Conservation (phyloP, 1,140 invertebrate species). For the Lineus longissimus region DNA sequence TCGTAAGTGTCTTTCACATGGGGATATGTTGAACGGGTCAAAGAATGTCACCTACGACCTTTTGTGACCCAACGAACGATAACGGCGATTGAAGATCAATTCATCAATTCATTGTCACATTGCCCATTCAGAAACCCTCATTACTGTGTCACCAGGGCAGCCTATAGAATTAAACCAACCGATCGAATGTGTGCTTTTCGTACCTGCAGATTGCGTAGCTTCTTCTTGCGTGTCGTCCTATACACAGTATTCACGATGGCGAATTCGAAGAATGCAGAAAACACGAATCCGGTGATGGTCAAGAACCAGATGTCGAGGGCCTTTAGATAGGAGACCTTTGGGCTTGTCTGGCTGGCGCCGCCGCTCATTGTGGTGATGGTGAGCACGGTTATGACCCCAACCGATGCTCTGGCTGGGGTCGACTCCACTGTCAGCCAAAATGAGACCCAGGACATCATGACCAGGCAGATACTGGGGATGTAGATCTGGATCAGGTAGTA, state of each 20-base stretch:
- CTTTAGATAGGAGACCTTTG: slow-evolving; percentile 68
- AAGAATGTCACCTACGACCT: too few species aligned
- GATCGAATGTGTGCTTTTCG: too few species aligned
- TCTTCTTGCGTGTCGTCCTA: not conserved
- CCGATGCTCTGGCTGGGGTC: slow-evolving; percentile 57
- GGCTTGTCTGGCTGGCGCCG: slow-evolving; percentile 56
- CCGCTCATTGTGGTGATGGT: slow-evolving; percentile 60
- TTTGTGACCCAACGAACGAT: too few species aligned
- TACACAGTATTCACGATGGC: slow-evolving; percentile 71
- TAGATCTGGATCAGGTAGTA: slow-evolving; percentile 89
- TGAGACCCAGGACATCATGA: slow-evolving; percentile 89
- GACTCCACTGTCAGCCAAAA: slow-evolving; percentile 73
- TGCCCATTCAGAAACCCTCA: too few species aligned
- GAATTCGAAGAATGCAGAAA: slow-evolving; percentile 83
- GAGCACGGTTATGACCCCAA: slow-evolving; percentile 59
- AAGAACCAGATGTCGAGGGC: slow-evolving; percentile 85
- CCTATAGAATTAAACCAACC: too few species aligned
- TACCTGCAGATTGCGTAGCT: too few species aligned
- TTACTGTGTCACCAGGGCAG: too few species aligned
- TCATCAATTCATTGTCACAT: too few species aligned
- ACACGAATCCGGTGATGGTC: slow-evolving; percentile 88
- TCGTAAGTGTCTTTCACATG: too few species aligned
- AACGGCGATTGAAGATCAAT: too few species aligned
- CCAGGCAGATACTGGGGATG: slow-evolving; percentile 85
- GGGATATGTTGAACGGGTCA: too few species aligned